A percentile compares a stretch with the other conserved stretches of the same genome.
Evolutionary conservation across 2,113 vertebrate species (phyloP).

Genomic region (Paramisgurnus dabryanus): DNA sequence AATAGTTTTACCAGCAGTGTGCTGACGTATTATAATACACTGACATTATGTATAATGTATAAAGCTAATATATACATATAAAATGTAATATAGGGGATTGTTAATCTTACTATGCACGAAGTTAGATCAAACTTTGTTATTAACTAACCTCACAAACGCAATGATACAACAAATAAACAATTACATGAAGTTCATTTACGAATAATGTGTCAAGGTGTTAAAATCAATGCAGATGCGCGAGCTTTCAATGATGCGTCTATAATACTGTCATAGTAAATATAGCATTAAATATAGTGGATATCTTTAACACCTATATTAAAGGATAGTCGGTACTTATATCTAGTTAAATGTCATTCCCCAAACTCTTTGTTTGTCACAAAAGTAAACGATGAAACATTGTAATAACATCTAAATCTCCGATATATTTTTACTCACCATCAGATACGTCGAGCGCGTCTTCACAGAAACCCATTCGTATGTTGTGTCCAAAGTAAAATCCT

Average conservation of each 20-base stretch:
- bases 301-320: no score
- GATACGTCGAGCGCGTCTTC: background rate
- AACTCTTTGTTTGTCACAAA: background rate
- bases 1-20: no score
- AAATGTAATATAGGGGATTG: no score
- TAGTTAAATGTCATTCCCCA: background rate
- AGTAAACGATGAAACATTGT: background rate
- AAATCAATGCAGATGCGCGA: no score
- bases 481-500: background rate
- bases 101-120: background rate
- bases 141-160: background rate
- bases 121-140: background rate
- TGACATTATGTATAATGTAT: no score
- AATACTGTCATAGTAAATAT: no score
- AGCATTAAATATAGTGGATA: no score
- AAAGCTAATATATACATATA: no score
- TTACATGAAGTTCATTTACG: background rate
- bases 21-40: no score
- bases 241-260: no score
- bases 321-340: no score
- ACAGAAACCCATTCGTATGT: constrained; percentile 5
- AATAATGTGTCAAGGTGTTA: background rate
- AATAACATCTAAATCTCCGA: no score
- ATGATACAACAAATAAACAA: background rate
- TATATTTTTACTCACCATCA: background rate